Evolutionary conservation across 2,797 vertebrate genomes (phyloP).

Genomic region (Florisuga fusca): DNA sequence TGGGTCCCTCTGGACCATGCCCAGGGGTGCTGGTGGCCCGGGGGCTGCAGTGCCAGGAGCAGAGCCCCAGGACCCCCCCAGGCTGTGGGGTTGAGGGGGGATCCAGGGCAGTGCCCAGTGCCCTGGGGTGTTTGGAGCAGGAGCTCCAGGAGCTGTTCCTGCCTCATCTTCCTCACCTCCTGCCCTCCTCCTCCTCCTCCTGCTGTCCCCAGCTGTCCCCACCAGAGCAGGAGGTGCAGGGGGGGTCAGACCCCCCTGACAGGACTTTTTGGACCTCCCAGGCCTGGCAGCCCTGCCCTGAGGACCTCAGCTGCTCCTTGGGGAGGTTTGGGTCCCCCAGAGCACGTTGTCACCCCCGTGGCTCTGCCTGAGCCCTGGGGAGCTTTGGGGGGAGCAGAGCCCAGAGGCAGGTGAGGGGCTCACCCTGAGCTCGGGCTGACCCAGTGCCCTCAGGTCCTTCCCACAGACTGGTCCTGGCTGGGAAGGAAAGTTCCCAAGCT

Average conservation of each 20-base stretch:
- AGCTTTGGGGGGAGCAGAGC: background rate
- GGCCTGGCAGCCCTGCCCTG: background rate
- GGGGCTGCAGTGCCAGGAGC: background rate
- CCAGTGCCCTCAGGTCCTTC: background rate
- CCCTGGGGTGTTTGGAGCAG: background rate
- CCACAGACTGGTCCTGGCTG: background rate
- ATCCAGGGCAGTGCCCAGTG: background rate
- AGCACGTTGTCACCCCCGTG: fast-evolving
- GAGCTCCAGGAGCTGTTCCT: background rate
- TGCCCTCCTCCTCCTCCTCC: background rate
- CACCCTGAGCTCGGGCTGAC: background rate
- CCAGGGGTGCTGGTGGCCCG: background rate
- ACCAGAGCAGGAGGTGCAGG: background rate
- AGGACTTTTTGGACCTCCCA: fast-evolving
- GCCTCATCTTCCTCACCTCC: background rate
- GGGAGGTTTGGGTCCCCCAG: background rate
- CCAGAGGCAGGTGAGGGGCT: fast-evolving
- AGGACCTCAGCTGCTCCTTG: background rate
- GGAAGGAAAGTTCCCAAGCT: background rate
- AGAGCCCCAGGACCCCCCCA: background rate
- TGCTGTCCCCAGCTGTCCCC: background rate
- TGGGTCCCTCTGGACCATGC: too few species aligned
- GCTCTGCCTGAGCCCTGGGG: background rate
- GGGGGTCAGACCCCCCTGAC: background rate
- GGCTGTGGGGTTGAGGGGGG: background rate